Base-by-base conservation (phyloP, 2,888 invertebrate species). In the Agonopterix alstromeriana region DNA sequence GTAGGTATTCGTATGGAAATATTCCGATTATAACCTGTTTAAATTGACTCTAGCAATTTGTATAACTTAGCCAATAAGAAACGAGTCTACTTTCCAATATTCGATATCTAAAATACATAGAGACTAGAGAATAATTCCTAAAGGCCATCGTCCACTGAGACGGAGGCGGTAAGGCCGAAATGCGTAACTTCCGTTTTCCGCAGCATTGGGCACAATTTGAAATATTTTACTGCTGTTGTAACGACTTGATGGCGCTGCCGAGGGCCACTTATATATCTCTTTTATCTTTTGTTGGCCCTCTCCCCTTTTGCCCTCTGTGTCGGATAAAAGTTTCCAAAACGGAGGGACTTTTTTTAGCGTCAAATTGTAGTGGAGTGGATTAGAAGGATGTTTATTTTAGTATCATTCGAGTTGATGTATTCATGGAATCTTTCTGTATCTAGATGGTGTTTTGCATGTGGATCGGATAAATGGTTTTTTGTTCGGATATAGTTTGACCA, bases 261-360 rank as follows among this genome's bases (percentile, higher is more conserved):
- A 84, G 85, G 85, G 85, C 86, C 82, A 87, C 87, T 88, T 86
- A 85, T 86, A 87, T 86, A 85, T 88, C 84, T 81, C 84, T 84
- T 87, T 87, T 87, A 88, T 88, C 86, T 87, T 80, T 83, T 80
- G 80, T 79, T 77, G 70, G 77, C 77, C 74, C 73, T 77, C 72
- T 74, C 74, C 84, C 81, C 76, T 76, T 67, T 73, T 73, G 77
- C 80, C 83, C 82, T 79, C 70, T 53, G 63, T 48, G 51, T 48
- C 67, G 73, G 76, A 74, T 79, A 65, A 67, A 76, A 77, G 70
- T 76, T 77, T 66, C 60, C 57, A 56, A 63, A 61, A 58, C 63
- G 57, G 63, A 69, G 72, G 68, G 70, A 67, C 68, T 72, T 77
- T 80, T n/a, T 82, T 84, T 81, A 70, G 67, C 68, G 63, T 58